A percentile compares a stretch with the other conserved stretches of the same genome.
phyloP scores from a whole-genome alignment of 2,888 invertebrate genomes.

The Drosophila ezoana region DNA sequence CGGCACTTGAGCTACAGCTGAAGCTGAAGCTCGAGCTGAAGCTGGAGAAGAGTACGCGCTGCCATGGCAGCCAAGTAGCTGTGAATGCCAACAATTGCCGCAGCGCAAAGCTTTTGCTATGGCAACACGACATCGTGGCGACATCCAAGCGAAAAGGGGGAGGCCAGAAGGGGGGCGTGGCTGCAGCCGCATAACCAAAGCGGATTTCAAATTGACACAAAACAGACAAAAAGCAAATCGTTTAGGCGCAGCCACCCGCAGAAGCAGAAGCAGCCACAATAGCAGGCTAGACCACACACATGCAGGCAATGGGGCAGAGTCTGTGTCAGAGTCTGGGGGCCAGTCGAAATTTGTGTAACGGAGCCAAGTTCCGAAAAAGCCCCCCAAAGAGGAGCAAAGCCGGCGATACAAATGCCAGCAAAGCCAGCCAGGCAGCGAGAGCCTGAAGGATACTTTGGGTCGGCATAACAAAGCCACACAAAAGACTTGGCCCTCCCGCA shows the following conservation, averaged over 20 bases:
- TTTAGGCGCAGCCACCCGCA: slow-evolving; percentile 76
- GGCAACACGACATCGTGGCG: slow-evolving; percentile 6
- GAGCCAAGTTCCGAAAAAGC: slow-evolving; percentile 52
- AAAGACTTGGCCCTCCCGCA: slow-evolving; percentile 62
- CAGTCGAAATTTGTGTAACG: slow-evolving; percentile 65
- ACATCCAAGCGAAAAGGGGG: not conserved
- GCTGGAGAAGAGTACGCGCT: slow-evolving; percentile 24
- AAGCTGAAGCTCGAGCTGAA: slow-evolving; percentile 24
- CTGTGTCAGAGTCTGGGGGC: slow-evolving; percentile 3
- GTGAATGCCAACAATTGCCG: slow-evolving; percentile 76
- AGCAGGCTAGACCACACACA: slow-evolving; percentile 39
- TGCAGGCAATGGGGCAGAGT: slow-evolving; percentile 35
- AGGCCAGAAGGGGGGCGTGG: not conserved
- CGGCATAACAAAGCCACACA: slow-evolving; percentile 75
- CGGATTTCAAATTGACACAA: slow-evolving; percentile 81
- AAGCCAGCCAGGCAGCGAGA: slow-evolving; percentile 48
- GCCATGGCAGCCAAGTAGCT: slow-evolving; percentile 72
- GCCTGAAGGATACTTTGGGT: slow-evolving; percentile 63
- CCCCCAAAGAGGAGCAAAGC: slow-evolving; percentile 32
- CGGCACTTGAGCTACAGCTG: slow-evolving; percentile 64
- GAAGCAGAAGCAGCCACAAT: slow-evolving; percentile 28
- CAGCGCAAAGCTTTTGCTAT: slow-evolving; percentile 53
- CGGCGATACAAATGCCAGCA: slow-evolving; percentile 49
- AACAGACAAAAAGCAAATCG: slow-evolving; percentile 77
- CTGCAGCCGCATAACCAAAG: slow-evolving; percentile 71